These are phyloP conservation scores for Lordiphosa clarofinis DNA, from an alignment of 1,140 invertebrate species.

Conservation along the genomic window DNA sequence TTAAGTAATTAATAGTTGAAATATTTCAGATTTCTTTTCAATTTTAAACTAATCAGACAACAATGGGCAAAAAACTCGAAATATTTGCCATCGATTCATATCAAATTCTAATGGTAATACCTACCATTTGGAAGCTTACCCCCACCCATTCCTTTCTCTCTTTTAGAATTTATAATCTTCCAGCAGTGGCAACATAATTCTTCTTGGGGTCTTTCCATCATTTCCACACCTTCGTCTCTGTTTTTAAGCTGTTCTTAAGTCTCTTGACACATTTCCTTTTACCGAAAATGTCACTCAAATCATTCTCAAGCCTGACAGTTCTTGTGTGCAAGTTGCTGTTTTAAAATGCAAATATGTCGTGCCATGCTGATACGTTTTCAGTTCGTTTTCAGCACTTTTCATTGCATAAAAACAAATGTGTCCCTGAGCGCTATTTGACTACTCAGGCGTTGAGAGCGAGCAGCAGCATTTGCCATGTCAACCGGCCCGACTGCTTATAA, in stretches of 20 bases:
- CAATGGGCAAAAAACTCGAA: no score
- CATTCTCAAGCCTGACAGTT: slow-evolving; percentile 20
- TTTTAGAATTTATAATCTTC: slow-evolving; percentile 22
- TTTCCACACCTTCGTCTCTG: slow-evolving; percentile 20
- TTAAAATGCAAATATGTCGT: slow-evolving; percentile 73
- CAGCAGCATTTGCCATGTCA: neutral
- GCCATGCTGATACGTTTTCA: slow-evolving; percentile 67
- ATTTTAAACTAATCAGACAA: no score
- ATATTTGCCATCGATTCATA: slow-evolving; percentile 1
- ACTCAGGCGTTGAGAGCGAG: slow-evolving; percentile 30
- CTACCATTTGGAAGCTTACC: slow-evolving; percentile 9
- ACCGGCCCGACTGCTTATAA: slow-evolving; percentile 57
- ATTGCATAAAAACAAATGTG: slow-evolving; percentile 51
- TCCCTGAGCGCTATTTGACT: slow-evolving; percentile 71
- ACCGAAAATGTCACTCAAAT: slow-evolving; percentile 30
- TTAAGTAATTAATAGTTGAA: no score
- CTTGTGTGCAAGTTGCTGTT: slow-evolving; percentile 31
- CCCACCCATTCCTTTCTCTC: slow-evolving; percentile 1
- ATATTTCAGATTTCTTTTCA: no score
- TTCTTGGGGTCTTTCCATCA: slow-evolving; percentile 23
- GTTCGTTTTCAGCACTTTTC: slow-evolving; percentile 42
- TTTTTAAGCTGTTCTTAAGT: slow-evolving; percentile 35
- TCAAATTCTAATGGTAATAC: slow-evolving; percentile 2
- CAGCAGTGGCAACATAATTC: slow-evolving; percentile 31
- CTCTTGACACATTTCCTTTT: slow-evolving; percentile 41